These are phyloP conservation scores for Nephrotoma appendiculata DNA, from an alignment of 2,888 invertebrate genomes.

Conservation along the genomic window DNA sequence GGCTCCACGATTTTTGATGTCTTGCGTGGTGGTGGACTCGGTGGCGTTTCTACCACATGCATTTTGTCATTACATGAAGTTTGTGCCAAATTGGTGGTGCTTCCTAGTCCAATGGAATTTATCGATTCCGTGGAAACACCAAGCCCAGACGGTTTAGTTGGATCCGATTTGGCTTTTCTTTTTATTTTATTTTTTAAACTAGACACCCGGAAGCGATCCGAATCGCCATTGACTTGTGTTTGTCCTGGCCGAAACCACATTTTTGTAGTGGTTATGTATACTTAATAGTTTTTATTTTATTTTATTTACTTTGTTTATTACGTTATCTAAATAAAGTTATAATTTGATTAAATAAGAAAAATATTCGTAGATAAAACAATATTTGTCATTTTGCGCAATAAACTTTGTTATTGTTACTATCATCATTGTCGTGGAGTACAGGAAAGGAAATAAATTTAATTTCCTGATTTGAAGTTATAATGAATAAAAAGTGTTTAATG, in stretches of 20 bases:
- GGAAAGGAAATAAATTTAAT: neutral
- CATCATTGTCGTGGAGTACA: neutral
- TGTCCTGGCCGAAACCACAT: conserved; percentile 16
- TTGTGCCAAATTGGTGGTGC: neutral
- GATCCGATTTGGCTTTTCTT: neutral
- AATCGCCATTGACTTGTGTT: conserved; percentile 8
- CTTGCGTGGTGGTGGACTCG: neutral
- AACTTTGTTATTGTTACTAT: neutral
- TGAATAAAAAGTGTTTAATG: neutral
- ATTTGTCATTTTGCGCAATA: neutral
- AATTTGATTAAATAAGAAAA: neutral
- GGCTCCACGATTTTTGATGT: neutral
- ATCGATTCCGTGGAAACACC: neutral
- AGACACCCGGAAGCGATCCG: conserved; percentile 16
- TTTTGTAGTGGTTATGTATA: neutral
- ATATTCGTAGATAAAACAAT: neutral
- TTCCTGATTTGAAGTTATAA: neutral
- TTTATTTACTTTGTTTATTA: neutral
- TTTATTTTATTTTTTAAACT: conserved; percentile 9
- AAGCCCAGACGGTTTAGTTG: neutral
- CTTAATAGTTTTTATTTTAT: neutral
- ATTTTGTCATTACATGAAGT: neutral
- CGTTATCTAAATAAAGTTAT: neutral
- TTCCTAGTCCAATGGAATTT: neutral
- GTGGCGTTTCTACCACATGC: neutral